Evolutionary conservation across 2,113 vertebrate genomes (phyloP), one percentile per base, ranked within the genome.

Genomic region (Sinocyclocheilus anophthalmus): DNA sequence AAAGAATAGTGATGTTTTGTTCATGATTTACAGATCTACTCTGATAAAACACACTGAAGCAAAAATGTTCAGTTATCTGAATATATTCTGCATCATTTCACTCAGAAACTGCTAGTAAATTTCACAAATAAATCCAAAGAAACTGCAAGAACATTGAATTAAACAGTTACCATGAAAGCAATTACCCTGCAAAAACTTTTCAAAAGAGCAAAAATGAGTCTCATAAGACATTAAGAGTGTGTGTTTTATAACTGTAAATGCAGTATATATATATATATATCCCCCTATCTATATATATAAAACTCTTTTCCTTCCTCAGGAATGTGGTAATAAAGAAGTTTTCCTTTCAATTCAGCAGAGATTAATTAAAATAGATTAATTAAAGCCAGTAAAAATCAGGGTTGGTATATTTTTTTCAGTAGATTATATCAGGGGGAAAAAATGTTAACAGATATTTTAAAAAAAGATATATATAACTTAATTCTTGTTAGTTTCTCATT

Each of bases 341-440:
- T 76, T 76, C 73, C 73, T 53, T n/a, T 76, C n/a, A 7, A 18
- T 26, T 76, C 73, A 76, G 45, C n/a, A 18, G 42, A 76, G n/a
- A 70, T 20, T 18, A 9, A 20, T 70, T 20, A 18, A 37, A 37
- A 69, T 3, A 69, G 30, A 16, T 18, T 26, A 26, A 26, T 26
- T 26, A 26, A 16, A 37, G 67, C 67, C 67, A 55, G 16, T 55
- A 18, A 55, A 55, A 18, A 2, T 55, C 45, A 48, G 45, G 45
- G 45, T 48, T 48, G 16, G 53, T 55, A 5, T 55, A 18, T 18
- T 1, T 55, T 48, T 55, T 55, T 55, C 53, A 55, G 16, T 18
- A 55, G 14, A 55, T 55, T 53, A 53, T 53, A 53, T 53, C 4
- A 45, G 42, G 50, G 50, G 50, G 4, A 45, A 45, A 45, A 39